These are phyloP conservation scores for Hyles vespertilio DNA, from an alignment of 1,140 invertebrate species.

Conservation along the genomic window DNA sequence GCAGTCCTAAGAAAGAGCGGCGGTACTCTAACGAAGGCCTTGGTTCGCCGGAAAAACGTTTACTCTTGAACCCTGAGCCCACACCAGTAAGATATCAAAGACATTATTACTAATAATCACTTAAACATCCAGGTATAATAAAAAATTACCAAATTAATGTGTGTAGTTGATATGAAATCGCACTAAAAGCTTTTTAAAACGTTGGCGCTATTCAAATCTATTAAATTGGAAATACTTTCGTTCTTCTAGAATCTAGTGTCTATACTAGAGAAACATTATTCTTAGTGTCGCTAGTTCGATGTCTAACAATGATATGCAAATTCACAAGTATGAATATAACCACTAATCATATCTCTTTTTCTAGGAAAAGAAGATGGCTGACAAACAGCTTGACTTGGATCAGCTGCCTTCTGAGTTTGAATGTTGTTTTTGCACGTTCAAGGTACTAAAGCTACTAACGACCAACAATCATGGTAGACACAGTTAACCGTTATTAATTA, in stretches of 20 bases:
- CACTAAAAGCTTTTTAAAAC: too few species aligned
- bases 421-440: slow-evolving; percentile 96
- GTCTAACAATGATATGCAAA: too few species aligned
- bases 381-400: slow-evolving; percentile 77
- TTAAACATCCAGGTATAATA: too few species aligned
- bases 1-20: slow-evolving; percentile 65
- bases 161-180: too few species aligned
- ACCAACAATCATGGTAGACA: neutral
- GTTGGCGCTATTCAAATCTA: too few species aligned
- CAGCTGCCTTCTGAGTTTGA: slow-evolving; percentile 92
- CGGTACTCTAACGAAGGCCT: slow-evolving; percentile 64
- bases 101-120: slow-evolving; percentile 6
- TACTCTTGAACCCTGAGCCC: slow-evolving; percentile 72
- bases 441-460: slow-evolving; percentile 82
- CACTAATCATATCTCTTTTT: slow-evolving; percentile 68
- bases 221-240: too few species aligned
- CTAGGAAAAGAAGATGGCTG: slow-evolving; percentile 79
- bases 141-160: too few species aligned
- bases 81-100: slow-evolving; percentile 66
- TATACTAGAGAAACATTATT: too few species aligned
- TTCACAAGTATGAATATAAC: slow-evolving; percentile 14
- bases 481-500: too few species aligned
- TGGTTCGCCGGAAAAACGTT: slow-evolving; percentile 70
- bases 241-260: too few species aligned
- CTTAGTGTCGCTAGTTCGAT: too few species aligned